Conservation (phyloP, 2,113 vertebrate genomes). For the Xerus inauris region DNA sequence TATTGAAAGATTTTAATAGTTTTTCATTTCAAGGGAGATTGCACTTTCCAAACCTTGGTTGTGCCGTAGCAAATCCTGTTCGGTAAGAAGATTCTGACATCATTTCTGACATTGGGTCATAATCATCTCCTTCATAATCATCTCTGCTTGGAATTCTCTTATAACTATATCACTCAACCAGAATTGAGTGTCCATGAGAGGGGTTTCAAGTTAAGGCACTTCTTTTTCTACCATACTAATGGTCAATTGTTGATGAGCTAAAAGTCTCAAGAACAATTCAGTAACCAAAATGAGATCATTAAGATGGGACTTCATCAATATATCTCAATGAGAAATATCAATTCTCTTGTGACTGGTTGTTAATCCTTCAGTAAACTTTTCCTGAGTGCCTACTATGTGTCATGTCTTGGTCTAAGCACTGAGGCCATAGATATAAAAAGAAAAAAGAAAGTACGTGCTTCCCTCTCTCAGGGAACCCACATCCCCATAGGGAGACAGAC, state of each 20-base stretch:
- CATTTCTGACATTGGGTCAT: background rate
- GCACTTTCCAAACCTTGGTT: background rate
- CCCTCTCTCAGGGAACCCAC: background rate
- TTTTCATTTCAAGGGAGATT: background rate
- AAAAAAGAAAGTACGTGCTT: background rate
- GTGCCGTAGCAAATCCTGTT: background rate
- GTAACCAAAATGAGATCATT: background rate
- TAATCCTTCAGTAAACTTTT: background rate
- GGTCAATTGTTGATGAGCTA: background rate
- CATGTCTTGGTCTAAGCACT: background rate
- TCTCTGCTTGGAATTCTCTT: background rate
- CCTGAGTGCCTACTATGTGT: background rate
- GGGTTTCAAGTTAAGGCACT: background rate
- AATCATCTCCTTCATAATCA: background rate
- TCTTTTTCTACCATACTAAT: background rate
- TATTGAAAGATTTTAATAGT: conserved; percentile 32
- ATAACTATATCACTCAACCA: background rate
- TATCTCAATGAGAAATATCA: background rate
- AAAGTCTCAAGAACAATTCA: background rate
- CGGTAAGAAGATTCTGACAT: background rate
- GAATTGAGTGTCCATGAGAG: background rate
- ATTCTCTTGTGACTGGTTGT: background rate
- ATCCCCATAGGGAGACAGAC: background rate
- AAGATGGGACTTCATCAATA: background rate
- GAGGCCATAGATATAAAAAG: background rate